Base-by-base conservation (phyloP, 2,888 invertebrate genomes). In the Leptopilina drosophilae region DNA sequence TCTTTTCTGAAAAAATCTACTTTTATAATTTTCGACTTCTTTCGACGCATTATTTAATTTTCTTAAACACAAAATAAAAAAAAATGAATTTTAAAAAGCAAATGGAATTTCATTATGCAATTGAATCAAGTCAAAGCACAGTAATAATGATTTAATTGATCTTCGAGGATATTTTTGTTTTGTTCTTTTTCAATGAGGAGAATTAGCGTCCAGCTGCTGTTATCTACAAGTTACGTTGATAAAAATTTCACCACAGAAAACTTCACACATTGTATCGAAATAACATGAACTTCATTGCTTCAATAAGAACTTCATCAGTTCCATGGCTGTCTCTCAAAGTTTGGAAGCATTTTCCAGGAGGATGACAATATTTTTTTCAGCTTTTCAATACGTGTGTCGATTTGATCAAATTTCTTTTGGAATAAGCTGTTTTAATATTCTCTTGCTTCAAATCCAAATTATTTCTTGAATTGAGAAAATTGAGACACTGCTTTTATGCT, bases 131-230 rank as follows among this genome's bases (percentile, higher is more conserved):
- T 46, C 7, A 49, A 49, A 49, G 49, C 12, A 49, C 49, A 49
- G 12, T 12, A 49, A 8, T 49, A 49, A 49, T 49, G 49, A 49
- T 62, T 62, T 20, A 20, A 62, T 62, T n/a, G 15, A 59, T 59
- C 15, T 62, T 62, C n/a, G 33, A 9, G 9, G 20, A 62, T 3
- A 62, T 8, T n/a, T n/a, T n/a, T 20, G 33, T 62, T 62, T 62
- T 20, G 8, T 62, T n/a, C 8, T 62, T 20, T 62, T 62, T 12
- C 8, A 62, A 62, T 15, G 15, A 20, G 9, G 9, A 20, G 8
- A 62, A 62, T 62, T 62, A 20, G 62, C 62, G 20, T 62, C 62
- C 62, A 62, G 62, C 62, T 62, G 62, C 62, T 62, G 62, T n/a
- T 5, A 62, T 62, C 62, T 62, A n/a, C 62, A 62, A 62, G 20